Percentiles rank a stretch among this genome's conserved stretches.
Conservation (phyloP, 2,113 vertebrate species). For the Ochotona princeps region DNA sequence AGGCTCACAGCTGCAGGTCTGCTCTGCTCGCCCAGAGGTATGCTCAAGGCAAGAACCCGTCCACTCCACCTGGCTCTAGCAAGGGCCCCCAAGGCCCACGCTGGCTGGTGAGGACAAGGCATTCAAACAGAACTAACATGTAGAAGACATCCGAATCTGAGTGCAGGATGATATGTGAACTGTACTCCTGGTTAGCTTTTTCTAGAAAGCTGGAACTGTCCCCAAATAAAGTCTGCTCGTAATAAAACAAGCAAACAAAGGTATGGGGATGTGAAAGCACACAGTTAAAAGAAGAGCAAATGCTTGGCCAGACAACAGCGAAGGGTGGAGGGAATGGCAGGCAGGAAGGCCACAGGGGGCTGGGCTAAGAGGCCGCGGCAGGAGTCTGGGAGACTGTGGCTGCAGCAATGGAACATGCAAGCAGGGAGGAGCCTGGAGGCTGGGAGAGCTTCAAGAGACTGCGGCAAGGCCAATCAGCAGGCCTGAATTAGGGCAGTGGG, state of each 20-base stretch:
- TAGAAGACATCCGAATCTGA: not conserved
- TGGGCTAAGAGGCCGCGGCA: not conserved
- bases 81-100: not conserved
- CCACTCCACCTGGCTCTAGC: not conserved
- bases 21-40: not conserved
- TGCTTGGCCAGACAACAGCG: not conserved
- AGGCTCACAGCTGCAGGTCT: not conserved
- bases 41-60: not conserved
- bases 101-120: not conserved
- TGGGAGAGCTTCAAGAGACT: not conserved
- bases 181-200: not conserved
- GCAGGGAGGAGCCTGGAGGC: not conserved
- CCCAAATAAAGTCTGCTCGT: not conserved
- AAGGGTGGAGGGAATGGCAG: not conserved
- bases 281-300: not conserved
- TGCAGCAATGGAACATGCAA: not conserved
- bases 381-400: not conserved
- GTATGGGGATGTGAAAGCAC: not conserved
- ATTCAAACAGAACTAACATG: not conserved
- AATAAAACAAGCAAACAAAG: not conserved
- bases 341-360: not conserved
- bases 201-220: constrained; percentile 27
- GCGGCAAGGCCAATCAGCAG: not conserved
- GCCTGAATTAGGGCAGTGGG: not conserved
- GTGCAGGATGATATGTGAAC: not conserved